phyloP scores from a whole-genome alignment of 1,140 invertebrate species.

The Euborellia annulipes region DNA sequence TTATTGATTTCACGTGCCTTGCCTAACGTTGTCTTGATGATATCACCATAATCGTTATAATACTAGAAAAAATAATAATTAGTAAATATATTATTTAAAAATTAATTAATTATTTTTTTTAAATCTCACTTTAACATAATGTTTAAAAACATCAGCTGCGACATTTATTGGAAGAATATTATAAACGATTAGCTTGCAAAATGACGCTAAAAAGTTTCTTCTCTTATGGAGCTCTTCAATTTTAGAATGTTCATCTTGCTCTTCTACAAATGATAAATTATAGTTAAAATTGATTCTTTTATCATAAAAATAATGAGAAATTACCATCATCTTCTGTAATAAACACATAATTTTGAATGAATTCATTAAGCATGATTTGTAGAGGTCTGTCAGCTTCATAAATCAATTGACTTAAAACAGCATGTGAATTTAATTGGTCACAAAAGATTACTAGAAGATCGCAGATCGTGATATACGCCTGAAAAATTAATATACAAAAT shows the following conservation, averaged over 20 bases:
- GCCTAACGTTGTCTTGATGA: conserved; percentile 91
- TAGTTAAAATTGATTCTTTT: no score
- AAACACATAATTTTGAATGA: conserved; percentile 90
- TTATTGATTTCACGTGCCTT: conserved; percentile 97
- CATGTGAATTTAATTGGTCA: conserved; percentile 53
- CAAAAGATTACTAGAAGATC: conserved; percentile 93
- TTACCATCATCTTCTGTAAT: conserved; percentile 65
- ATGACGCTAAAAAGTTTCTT: conserved; percentile 88
- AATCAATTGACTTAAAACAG: conserved; percentile 47
- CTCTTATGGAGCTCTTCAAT: conserved; percentile 94
- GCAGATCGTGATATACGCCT: conserved; percentile 88
- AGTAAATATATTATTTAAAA: no score
- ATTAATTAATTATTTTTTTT: no score
- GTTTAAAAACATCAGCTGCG: conserved; percentile 89
- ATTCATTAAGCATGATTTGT: conserved; percentile 70
- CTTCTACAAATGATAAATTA: conserved; percentile 29
- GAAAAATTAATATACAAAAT: no score
- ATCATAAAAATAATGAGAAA: conserved; percentile 16
- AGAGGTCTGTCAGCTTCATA: conserved; percentile 68
- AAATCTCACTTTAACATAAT: conserved; percentile 88
- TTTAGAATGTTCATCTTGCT: conserved; percentile 80
- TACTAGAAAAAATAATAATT: no score
- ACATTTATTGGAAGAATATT: conserved; percentile 86
- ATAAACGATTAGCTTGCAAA: conserved; percentile 95
- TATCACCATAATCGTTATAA: conserved; percentile 98